phyloP scores from a whole-genome alignment of 92 coral and sea anemone species.

The Desmophyllum pertusum region DNA sequence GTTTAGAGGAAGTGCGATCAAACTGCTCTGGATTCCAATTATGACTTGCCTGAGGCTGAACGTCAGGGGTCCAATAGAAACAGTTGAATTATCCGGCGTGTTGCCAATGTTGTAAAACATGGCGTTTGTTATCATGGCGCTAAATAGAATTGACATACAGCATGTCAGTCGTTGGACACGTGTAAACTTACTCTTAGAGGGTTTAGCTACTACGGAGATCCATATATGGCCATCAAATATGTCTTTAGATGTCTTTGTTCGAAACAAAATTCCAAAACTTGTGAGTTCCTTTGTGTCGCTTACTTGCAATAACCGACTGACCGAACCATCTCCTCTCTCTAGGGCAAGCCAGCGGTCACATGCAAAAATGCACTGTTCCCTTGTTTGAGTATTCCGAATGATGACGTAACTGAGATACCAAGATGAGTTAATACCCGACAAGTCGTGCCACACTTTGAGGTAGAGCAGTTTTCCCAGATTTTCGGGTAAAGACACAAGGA shows the following conservation, averaged over 20 bases:
- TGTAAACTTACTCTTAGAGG: conserved; percentile 79
- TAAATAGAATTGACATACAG: conserved; percentile 74
- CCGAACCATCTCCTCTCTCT: conserved; percentile 75
- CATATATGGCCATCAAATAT: conserved; percentile 82
- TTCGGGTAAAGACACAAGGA: conserved; percentile 49
- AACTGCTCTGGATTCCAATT: conserved; percentile 80
- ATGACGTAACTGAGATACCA: conserved; percentile 70
- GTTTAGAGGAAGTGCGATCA: conserved; percentile 68
- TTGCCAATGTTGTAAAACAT: conserved; percentile 85
- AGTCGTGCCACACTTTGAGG: conserved; percentile 68
- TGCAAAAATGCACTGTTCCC: conserved; percentile 55
- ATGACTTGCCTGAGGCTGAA: conserved; percentile 68
- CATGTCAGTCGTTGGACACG: conserved; percentile 88
- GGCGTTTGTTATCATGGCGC: conserved; percentile 88
- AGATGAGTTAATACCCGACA: conserved; percentile 53
- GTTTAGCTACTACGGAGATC: conserved; percentile 78
- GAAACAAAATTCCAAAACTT: conserved; percentile 65
- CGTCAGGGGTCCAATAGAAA: conserved; percentile 71
- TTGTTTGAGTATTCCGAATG: conserved; percentile 43
- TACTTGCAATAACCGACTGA: conserved; percentile 56
- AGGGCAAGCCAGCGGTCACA: conserved; percentile 79
- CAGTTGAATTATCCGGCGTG: conserved; percentile 50
- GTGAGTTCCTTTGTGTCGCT: conserved; percentile 58
- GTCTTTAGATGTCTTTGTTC: conserved; percentile 66
- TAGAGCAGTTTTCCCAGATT: conserved; percentile 56